phyloP scores from a whole-genome alignment of 2,113 vertebrate species.

The Laticauda colubrina region DNA sequence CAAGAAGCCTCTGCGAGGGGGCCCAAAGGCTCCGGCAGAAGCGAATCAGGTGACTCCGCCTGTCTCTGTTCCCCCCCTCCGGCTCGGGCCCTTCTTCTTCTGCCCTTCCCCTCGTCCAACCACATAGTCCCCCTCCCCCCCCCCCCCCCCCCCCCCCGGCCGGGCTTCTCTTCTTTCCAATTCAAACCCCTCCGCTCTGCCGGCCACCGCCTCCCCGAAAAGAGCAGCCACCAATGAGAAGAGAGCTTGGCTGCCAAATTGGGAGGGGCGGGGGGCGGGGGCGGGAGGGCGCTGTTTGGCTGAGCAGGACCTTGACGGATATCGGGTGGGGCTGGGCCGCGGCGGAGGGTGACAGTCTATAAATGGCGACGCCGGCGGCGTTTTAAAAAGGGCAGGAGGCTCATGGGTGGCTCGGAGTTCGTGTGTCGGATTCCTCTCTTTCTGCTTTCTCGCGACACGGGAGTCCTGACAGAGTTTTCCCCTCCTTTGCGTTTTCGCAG shows the following conservation, averaged over 20 bases:
- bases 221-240: neutral
- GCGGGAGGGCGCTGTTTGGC: no score
- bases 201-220: neutral
- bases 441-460: neutral
- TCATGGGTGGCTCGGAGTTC: accelerated
- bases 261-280: no score
- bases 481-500: conserved; percentile 9
- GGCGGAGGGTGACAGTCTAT: neutral
- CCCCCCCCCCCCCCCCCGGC: no score
- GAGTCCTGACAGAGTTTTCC: neutral
- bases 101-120: neutral
- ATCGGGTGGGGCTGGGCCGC: neutral
- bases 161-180: neutral
- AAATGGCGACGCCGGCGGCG: neutral
- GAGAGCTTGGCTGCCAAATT: neutral
- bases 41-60: neutral
- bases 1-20: neutral
- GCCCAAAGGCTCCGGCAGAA: neutral
- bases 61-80: neutral
- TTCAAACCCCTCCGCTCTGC: no score
- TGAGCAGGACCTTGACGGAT: neutral
- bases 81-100: neutral
- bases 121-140: neutral
- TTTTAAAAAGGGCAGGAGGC: neutral
- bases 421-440: no score